Evolutionary conservation across 2,888 invertebrate genomes (phyloP).

Genomic region (Aspidiotus destructor): DNA sequence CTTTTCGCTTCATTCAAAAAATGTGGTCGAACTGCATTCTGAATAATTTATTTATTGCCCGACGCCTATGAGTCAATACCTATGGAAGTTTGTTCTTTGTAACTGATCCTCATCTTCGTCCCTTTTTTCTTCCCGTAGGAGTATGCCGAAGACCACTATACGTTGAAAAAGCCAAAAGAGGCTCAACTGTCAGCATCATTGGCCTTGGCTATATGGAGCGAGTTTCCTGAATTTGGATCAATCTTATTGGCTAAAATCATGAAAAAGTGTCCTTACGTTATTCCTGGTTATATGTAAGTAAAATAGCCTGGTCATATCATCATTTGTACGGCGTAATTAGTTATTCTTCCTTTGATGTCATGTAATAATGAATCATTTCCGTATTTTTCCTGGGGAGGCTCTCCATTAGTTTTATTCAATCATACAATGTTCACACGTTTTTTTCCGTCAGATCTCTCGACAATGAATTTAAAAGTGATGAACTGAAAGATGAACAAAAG

Average conservation of each 20-base stretch:
- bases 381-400: not conserved
- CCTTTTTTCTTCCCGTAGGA: constrained; percentile 42
- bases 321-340: constrained; percentile 46
- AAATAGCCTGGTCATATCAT: constrained; percentile 58
- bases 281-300: constrained; percentile 64
- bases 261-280: constrained; percentile 68
- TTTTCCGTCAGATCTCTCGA: constrained; percentile 47
- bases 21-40: too few relatives aligned
- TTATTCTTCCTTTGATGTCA: not conserved
- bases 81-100: constrained; percentile 23
- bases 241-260: constrained; percentile 70
- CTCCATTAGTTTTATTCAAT: not conserved
- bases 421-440: not conserved
- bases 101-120: too few relatives aligned
- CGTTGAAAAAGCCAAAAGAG: constrained; percentile 73
- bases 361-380: not conserved
- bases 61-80: not conserved
- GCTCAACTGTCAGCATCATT: constrained; percentile 78
- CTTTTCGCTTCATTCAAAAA: too few relatives aligned
- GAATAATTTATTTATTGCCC: not conserved
- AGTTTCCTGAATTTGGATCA: constrained; percentile 69
- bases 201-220: constrained; percentile 66
- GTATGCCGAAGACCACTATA: constrained; percentile 72
- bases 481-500: constrained; percentile 60
- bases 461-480: constrained; percentile 53